Evolutionary conservation across 2,888 invertebrate genomes (phyloP).

Genomic region (Apamea epomidion): DNA sequence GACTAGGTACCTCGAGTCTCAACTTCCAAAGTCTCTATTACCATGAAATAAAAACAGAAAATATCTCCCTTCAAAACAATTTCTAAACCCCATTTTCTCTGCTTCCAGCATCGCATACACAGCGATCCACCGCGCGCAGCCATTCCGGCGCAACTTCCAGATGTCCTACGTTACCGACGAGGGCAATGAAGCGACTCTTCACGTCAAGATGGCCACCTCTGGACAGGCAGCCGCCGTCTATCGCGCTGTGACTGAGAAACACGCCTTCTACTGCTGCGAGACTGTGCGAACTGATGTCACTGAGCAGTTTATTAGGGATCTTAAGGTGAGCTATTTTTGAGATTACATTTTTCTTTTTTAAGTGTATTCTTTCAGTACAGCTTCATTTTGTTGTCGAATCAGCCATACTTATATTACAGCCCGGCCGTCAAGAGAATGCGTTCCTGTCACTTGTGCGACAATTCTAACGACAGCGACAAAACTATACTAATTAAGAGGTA

Average conservation of each 20-base stretch:
- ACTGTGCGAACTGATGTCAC: slow-evolving; percentile 97
- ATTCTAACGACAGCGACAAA: neutral
- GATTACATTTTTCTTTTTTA: neutral
- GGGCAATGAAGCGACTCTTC: slow-evolving; percentile 92
- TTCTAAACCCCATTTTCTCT: neutral
- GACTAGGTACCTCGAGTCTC: too few relatives aligned
- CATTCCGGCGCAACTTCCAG: slow-evolving; percentile 93
- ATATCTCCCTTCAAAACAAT: neutral
- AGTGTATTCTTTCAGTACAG: neutral
- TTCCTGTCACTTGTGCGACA: neutral
- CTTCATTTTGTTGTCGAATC: neutral
- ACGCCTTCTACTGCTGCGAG: slow-evolving; percentile 98
- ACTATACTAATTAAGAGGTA: too few relatives aligned
- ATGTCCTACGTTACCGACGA: slow-evolving; percentile 93
- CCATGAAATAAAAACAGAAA: neutral
- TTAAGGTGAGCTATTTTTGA: slow-evolving; percentile 91
- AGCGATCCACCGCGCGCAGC: slow-evolving; percentile 95
- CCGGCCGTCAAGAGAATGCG: neutral
- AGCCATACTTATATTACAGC: neutral
- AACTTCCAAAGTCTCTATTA: neutral
- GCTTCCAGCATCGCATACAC: slow-evolving; percentile 94
- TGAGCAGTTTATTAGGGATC: slow-evolving; percentile 96
- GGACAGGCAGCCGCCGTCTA: slow-evolving; percentile 95
- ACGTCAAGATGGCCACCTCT: slow-evolving; percentile 95
- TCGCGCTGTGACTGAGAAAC: slow-evolving; percentile 97